Evolutionary conservation across 2,797 vertebrate genomes (phyloP), one percentile per base, ranked within the genome.

Genomic region (Poeciliopsis infans): DNA sequence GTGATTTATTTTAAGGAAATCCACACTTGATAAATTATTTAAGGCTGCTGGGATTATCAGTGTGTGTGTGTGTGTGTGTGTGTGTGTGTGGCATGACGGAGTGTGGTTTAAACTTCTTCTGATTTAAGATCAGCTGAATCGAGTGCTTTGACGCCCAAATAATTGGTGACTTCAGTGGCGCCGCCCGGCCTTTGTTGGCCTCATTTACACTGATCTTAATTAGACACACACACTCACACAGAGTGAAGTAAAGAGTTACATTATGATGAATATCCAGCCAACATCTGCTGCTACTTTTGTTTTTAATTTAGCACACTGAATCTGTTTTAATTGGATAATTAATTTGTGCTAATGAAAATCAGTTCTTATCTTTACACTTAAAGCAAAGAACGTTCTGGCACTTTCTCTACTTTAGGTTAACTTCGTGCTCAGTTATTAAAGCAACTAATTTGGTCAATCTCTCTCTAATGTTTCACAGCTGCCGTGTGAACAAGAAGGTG

Each of bases 11-110:
- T 92, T 86, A 92, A 90, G 86, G 79, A 83, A 92, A 93, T 85
- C 79, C 89, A 92, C 88, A 92, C 70, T 81, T 86, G 83, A 94
- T 95, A 86, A 94, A 95, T 95, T 89, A 96, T 95, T 95, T 92
- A 95, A 88, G 89, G 79, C 88, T 90, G 87, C 80, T 86, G 93
- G 92, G 93, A 93, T 88, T 87, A 84, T 85, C 82, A 77, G 64
- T 72, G 70, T 13, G 46, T 57, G 76, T 11, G 75, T 39, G 70
- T 36, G 5, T 45, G 72, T 73, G 43, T 41, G 59, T 46, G 51
- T 46, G 59, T 49, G 51, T 61, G 55, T 53, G 64, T 72, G 78
- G 87, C 76, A 77, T 80, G 83, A 90, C 87, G 77, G 86, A 83
- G 78, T 85, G 89, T 86, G 87, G 88, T 92, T 87, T 79, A 75